Evolutionary conservation across 2,888 invertebrate species (phyloP), one percentile per base, ranked within the genome.

Genomic region (Hydriomena furcata): DNA sequence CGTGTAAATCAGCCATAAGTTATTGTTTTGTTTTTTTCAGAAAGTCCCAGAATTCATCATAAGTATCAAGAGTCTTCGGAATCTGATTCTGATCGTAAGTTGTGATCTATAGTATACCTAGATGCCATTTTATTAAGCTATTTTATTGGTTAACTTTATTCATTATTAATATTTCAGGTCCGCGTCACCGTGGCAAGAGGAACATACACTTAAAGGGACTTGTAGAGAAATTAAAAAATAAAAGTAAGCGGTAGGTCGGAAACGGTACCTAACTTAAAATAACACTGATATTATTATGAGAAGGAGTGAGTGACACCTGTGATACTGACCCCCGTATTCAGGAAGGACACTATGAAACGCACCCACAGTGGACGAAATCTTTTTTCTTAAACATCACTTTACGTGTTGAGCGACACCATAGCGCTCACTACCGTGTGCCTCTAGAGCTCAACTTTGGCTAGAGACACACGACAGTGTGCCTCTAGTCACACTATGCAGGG

Each of bases 181-280:
- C 25, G 13, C 43, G n/a, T 23, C 21, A 31, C 23, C 43, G 44
- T n/a, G 7, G 25, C 1, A 51, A 51, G 30, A 44, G 51, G 23
- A 30, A 28, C n/a, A 20, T 40, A 8, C 24, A 5, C 7, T 3
- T 45, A 12, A 35, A 41, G n/a, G 35, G 32, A 11, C 28, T 44
- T 7, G 13, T 40, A 28, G 44, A 27, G 17, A 50, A 38, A 11
- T 11, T 50, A 10, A 50, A 27, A 44, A 34, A 38, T 13, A 50
- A 38, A 44, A 50, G 44, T 50, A 44, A 44, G 50, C 40, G 5
- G 10, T 24, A 36, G n/a, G 21, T 13, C n/a, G n/a, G n/a, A n/a
- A n/a, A n/a, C n/a, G n/a, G n/a, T n/a, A n/a, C 17, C 23, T n/a
- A 23, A 11, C 21, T 1, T 21, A 21, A 10, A 10, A 11, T 10